phyloP scores from a whole-genome alignment of 2,797 vertebrate genomes.

The Sitta carolinensis region DNA sequence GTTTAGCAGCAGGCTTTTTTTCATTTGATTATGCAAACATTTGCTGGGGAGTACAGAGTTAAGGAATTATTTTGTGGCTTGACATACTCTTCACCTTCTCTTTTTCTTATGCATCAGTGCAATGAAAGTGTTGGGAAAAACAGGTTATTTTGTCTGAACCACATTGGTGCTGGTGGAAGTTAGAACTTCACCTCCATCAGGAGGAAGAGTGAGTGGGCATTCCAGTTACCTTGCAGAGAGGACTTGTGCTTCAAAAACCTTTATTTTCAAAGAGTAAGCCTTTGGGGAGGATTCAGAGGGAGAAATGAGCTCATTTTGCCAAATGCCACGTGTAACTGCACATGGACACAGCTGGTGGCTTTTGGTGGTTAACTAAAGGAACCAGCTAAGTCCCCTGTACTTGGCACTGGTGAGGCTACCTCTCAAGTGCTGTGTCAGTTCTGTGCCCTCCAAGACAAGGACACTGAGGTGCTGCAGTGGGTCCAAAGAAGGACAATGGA shows the following conservation, averaged over 20 bases:
- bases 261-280: neutral
- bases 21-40: neutral
- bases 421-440: neutral
- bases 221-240: rapidly evolving
- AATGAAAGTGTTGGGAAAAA: neutral
- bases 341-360: neutral
- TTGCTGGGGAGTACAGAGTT: neutral
- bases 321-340: neutral
- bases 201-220: too few relatives aligned
- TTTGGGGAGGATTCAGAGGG: neutral
- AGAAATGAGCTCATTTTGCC: neutral
- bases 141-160: neutral
- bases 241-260: neutral
- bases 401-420: neutral
- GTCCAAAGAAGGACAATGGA: neutral
- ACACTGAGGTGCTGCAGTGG: neutral
- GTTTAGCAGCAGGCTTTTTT: neutral
- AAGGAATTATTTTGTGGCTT: neutral
- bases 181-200: rapidly evolving
- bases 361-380: neutral
- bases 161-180: too few relatives aligned
- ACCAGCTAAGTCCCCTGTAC: neutral
- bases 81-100: neutral
- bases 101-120: neutral
- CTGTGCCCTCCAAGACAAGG: neutral